Evolutionary conservation across 1,140 invertebrate genomes (phyloP).

Genomic region (Pogonomyrmex barbatus): DNA sequence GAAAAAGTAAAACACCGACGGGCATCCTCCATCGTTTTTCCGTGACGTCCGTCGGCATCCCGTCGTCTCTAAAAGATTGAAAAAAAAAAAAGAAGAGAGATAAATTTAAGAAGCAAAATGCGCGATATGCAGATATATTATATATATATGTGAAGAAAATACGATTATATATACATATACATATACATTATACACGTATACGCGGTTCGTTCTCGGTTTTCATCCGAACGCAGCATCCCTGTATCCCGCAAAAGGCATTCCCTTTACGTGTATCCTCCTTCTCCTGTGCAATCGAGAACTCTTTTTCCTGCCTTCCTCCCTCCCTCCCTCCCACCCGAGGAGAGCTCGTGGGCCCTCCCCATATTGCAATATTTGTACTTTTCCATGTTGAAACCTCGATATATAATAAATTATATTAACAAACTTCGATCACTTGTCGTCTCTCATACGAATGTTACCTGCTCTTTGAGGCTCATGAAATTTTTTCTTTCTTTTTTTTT

Average conservation of each 20-base stretch:
- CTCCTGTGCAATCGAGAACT: constrained; percentile 65
- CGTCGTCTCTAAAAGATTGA: constrained; percentile 27
- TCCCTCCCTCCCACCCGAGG: constrained; percentile 84
- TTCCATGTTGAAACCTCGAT: constrained; percentile 87
- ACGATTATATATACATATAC: constrained; percentile 63
- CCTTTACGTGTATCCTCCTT: constrained; percentile 74
- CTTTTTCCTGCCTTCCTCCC: constrained; percentile 63
- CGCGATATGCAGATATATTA: constrained; percentile 67
- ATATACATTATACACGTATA: constrained; percentile 66
- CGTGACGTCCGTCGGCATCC: constrained; percentile 60
- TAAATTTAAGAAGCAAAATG: constrained; percentile 71
- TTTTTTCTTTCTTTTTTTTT: constrained; percentile 4
- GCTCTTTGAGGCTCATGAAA: constrained; percentile 5
- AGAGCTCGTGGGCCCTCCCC: constrained; percentile 86
- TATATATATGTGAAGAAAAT: constrained; percentile 55
- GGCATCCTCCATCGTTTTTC: constrained; percentile 15
- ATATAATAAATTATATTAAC: constrained; percentile 87
- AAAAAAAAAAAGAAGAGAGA: constrained; percentile 58
- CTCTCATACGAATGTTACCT: constrained; percentile 39
- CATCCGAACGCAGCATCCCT: constrained; percentile 53
- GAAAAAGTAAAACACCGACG: constrained; percentile 37
- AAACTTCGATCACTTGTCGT: constrained; percentile 81
- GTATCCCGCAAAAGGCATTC: constrained; percentile 49
- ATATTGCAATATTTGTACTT: constrained; percentile 87
- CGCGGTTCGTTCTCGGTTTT: constrained; percentile 69